Evolutionary conservation across 2,888 invertebrate species (phyloP).

Genomic region (Trachelus tabidus): DNA sequence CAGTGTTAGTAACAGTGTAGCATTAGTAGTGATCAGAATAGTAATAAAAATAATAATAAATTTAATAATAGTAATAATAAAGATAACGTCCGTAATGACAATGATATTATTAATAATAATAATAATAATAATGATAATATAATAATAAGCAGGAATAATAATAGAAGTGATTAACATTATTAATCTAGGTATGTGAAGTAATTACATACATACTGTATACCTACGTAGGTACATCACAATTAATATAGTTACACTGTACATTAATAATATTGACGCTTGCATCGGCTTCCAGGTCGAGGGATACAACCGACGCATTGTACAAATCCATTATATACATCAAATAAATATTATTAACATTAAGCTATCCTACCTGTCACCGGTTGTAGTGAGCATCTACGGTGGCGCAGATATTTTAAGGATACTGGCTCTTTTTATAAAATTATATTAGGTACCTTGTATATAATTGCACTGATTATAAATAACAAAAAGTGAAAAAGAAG

Average conservation of each 20-base stretch:
- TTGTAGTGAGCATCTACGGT: conserved; percentile 36
- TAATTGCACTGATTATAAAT: conserved; percentile 65
- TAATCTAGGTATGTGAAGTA: conserved; percentile 20
- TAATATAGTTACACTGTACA: conserved; percentile 67
- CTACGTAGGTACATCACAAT: conserved; percentile 65
- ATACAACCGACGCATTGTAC: conserved; percentile 54
- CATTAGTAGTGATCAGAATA: background rate
- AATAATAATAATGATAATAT: conserved; percentile 34
- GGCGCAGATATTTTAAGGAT: conserved; percentile 57
- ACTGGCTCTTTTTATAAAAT: conserved; percentile 66
- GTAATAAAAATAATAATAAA: conserved; percentile 4
- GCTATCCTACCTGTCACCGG: conserved; percentile 53
- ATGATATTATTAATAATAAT: conserved; percentile 35
- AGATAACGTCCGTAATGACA: conserved; percentile 23
- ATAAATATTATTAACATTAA: conserved; percentile 66
- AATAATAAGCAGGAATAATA: conserved; percentile 23
- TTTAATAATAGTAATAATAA: conserved; percentile 25
- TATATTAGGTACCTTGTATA: conserved; percentile 65
- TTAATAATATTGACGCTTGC: conserved; percentile 56
- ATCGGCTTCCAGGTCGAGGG: conserved; percentile 25
- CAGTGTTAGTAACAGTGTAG: background rate
- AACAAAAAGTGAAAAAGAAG: conserved; percentile 39
- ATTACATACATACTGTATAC: conserved; percentile 41
- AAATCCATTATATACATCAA: conserved; percentile 64
- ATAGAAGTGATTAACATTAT: conserved; percentile 19